Base-by-base conservation (phyloP, 1,140 invertebrate species). In the Aphidius ervi region DNA sequence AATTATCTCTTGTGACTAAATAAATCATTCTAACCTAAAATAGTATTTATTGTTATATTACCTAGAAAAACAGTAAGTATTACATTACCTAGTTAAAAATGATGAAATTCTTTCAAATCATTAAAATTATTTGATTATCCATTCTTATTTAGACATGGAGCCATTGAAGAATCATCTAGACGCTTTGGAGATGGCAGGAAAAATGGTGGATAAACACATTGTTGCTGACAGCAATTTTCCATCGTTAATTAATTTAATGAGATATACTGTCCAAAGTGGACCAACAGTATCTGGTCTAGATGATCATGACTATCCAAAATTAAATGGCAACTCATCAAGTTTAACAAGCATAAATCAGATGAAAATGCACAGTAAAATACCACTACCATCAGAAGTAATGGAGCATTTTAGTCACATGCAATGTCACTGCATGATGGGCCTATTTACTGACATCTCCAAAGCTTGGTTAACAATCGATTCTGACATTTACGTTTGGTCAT, bases 381-480 rank as follows among this genome's bases (percentile, higher is more conserved):
- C 93, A 56, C 81, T 98, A 31, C 95, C 95, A 16, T 86, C 90
- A 10, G 94, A 96, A 83, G 88, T 98, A 61, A 86, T 95, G 76
- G 93, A 97, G 79, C 92, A 97, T 75, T 95, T 96, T 84, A 86
- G 88, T 67, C 91, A 92, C 83, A 89, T 95, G 82, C 93, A 96
- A 79, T 94, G 90, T 68, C 93, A 96, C 73, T 97, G 93, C 74
- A 87, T 92, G 79, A 97, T 98, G 92, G 97, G 97, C 6, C 77
- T 98, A 6, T 97, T 99, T 81, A 90, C 95, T 59, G 94, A 97
- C 75, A 97, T 99, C 66, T 90, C 88, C 39, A 84, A 97, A 73
- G 96, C 96, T 0, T 99, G 96, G 95, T 77, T 99, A 20, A 94
- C 95, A 37, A 94, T 99, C 70, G 97, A 99, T 72, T 97, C 92